phyloP scores from a whole-genome alignment of 2,113 vertebrate genomes.

The Vulpes lagopus region DNA sequence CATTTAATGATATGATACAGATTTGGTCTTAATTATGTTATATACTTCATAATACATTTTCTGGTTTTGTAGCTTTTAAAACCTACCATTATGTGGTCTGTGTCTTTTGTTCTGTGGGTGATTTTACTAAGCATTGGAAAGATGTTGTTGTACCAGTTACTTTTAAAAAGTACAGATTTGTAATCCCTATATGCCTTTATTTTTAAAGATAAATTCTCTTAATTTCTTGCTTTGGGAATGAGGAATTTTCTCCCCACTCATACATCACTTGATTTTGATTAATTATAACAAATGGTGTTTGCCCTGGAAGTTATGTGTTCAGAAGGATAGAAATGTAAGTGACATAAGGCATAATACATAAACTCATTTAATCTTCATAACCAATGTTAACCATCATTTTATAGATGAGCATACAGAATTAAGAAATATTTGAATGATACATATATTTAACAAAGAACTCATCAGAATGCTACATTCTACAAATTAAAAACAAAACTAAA shows the following conservation, averaged over 20 bases:
- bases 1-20: neutral
- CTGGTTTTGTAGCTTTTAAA: slow-evolving; percentile 27
- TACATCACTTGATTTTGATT: neutral
- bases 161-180: neutral
- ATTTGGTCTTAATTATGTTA: neutral
- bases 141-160: neutral
- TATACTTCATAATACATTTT: neutral
- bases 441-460: neutral
- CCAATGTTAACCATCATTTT: neutral
- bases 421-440: neutral
- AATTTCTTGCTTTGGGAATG: neutral
- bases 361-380: neutral
- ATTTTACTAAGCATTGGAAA: neutral
- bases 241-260: neutral
- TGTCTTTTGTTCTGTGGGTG: neutral
- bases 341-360: neutral
- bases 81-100: neutral
- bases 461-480: neutral
- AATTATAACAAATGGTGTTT: neutral
- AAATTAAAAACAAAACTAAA: neutral
- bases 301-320: neutral
- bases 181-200: neutral
- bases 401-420: neutral
- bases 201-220: slow-evolving; percentile 9
- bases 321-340: neutral